phyloP scores from a whole-genome alignment of 1,140 invertebrate species.

The Fopius arisanus region DNA sequence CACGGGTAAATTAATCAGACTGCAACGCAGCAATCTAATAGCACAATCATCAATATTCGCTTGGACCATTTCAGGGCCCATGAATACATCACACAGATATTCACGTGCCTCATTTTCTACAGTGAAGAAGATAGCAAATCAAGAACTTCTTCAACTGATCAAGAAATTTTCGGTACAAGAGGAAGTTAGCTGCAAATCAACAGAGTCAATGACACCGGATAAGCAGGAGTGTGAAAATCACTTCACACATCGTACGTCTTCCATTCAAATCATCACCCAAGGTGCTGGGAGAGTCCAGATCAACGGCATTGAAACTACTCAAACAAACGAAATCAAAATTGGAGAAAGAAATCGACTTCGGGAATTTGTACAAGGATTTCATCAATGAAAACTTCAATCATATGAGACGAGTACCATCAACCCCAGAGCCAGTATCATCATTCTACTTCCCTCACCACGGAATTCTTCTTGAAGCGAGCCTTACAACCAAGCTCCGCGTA shows the following conservation, averaged over 20 bases:
- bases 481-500: conserved; percentile 28
- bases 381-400: not conserved
- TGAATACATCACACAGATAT: not conserved
- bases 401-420: not conserved
- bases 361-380: not conserved
- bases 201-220: not conserved
- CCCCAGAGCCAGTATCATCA: not conserved
- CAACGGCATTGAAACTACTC: not conserved
- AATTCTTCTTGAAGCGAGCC: conserved; percentile 21
- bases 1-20: not conserved
- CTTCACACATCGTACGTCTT: conserved; percentile 35
- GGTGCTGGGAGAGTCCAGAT: conserved; percentile 29
- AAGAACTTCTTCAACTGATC: not conserved
- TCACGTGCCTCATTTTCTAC: not conserved
- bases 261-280: conserved; percentile 34
- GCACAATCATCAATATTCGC: conserved; percentile 7
- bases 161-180: conserved; percentile 17
- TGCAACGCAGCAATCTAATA: not conserved
- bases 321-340: not conserved
- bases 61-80: conserved; percentile 11
- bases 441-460: conserved; percentile 36
- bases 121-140: not conserved
- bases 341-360: not conserved
- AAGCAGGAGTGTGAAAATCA: conserved; percentile 19
- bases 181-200: not conserved